Percentiles rank a stretch among this genome's conserved stretches.
These are phyloP conservation scores for Hycleus cichorii DNA, from an alignment of 1,140 invertebrate species.

Conservation along the genomic window DNA sequence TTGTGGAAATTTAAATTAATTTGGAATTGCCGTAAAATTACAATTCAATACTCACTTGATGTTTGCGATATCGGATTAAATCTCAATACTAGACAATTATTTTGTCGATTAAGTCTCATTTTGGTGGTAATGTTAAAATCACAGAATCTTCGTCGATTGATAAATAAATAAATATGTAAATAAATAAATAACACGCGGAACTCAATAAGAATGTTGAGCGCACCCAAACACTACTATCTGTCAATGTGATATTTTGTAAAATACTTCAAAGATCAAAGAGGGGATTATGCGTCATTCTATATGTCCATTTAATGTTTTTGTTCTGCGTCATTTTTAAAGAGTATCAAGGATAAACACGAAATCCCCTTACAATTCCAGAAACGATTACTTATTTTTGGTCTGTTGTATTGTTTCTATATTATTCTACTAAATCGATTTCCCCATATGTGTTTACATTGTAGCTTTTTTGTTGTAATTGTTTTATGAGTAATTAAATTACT, in stretches of 20 bases:
- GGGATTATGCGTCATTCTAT: conserved; percentile 26
- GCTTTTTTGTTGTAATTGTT: neutral
- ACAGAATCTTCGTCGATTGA: too few relatives aligned
- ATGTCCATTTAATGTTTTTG: conserved; percentile 27
- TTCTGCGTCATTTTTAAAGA: conserved; percentile 26
- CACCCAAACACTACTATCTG: conserved; percentile 4
- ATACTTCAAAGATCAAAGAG: neutral
- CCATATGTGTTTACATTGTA: too few relatives aligned
- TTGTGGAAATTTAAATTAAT: too few relatives aligned
- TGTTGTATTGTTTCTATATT: neutral
- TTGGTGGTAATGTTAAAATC: conserved; percentile 26
- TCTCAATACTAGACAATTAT: conserved; percentile 53
- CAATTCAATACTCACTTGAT: conserved; percentile 22
- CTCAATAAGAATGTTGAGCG: neutral
- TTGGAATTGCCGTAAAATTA: too few relatives aligned
- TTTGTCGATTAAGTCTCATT: conserved; percentile 59
- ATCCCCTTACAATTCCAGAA: conserved; percentile 14
- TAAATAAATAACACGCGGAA: conserved; percentile 1
- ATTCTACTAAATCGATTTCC: neutral
- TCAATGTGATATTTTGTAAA: too few relatives aligned
- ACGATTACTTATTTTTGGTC: conserved; percentile 6
- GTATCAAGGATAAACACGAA: conserved; percentile 9
- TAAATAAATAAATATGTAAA: neutral
- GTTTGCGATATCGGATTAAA: conserved; percentile 46
- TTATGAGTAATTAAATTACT: conserved; percentile 5